Evolutionary conservation across 2,888 invertebrate species (phyloP).

Genomic region (Xestobium rufovillosum): DNA sequence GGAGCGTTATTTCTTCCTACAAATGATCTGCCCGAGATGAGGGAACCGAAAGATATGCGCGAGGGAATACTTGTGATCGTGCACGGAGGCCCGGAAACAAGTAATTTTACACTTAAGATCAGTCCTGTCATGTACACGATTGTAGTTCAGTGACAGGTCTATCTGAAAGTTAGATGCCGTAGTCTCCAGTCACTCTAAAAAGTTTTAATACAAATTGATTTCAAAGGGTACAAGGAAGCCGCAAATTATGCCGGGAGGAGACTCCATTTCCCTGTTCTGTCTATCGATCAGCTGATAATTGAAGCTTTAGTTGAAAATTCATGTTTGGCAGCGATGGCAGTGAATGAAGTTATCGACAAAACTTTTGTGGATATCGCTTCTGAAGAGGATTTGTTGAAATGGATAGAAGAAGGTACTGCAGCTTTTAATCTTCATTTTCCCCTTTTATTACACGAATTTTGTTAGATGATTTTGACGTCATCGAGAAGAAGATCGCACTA

Average conservation of each 20-base stretch:
- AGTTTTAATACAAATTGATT: too few species aligned
- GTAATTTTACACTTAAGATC: too few species aligned
- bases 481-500: conserved; percentile 29
- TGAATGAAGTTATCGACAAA: conserved; percentile 30
- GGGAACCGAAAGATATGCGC: conserved; percentile 19
- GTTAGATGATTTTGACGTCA: conserved; percentile 32
- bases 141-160: too few species aligned
- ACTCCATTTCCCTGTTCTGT: conserved; percentile 44
- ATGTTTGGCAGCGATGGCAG: conserved; percentile 26
- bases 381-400: conserved; percentile 23
- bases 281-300: conserved; percentile 47
- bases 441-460: too few species aligned
- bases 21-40: too few species aligned
- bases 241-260: conserved; percentile 40
- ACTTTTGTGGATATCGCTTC: conserved; percentile 25
- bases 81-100: conserved; percentile 43
- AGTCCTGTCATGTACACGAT: too few species aligned
- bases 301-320: conserved; percentile 39
- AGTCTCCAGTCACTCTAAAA: conserved; percentile 1
- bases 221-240: conserved; percentile 33
- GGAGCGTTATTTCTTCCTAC: too few species aligned
- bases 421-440: too few species aligned
- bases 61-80: conserved; percentile 42
- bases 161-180: too few species aligned
- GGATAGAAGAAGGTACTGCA: conserved; percentile 25